Percentiles rank a stretch among this genome's conserved stretches.
Evolutionary conservation across 2,888 invertebrate genomes (phyloP).

Genomic region (Perdita meconis): DNA sequence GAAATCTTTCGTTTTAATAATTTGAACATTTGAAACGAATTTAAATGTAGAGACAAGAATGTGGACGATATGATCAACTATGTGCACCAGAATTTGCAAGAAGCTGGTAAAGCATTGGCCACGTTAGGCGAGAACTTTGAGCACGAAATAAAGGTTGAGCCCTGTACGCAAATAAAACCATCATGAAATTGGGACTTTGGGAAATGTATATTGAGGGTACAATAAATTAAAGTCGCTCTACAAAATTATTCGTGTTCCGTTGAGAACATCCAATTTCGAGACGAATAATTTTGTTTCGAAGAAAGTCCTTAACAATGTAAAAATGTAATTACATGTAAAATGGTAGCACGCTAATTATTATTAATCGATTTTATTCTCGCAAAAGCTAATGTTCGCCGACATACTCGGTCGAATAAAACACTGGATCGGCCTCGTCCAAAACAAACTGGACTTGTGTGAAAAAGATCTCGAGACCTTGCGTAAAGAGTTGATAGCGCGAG

Average conservation of each 20-base stretch:
- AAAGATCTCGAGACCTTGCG: conserved; percentile 71
- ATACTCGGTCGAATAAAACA: conserved; percentile 76
- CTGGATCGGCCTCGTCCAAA: conserved; percentile 73
- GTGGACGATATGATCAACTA: conserved; percentile 80
- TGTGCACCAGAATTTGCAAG: conserved; percentile 77
- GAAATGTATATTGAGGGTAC: conserved; percentile 48
- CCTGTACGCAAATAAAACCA: conserved; percentile 60
- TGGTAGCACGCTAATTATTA: neutral
- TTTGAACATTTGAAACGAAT: too few relatives aligned
- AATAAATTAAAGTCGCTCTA: conserved; percentile 27
- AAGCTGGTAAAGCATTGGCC: conserved; percentile 77
- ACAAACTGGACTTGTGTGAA: conserved; percentile 72
- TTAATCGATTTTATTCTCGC: conserved; percentile 39
- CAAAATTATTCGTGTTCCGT: conserved; percentile 9
- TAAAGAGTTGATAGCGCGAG: conserved; percentile 65
- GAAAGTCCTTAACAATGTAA: neutral
- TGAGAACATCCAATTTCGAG: conserved; percentile 35
- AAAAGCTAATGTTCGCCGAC: conserved; percentile 77
- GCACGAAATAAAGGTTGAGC: conserved; percentile 80
- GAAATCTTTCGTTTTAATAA: neutral
- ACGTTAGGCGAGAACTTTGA: conserved; percentile 79
- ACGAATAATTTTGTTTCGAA: conserved; percentile 16
- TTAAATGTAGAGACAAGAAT: conserved; percentile 73
- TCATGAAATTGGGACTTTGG: conserved; percentile 56
- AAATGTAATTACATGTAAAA: neutral